phyloP scores from a whole-genome alignment of 2,797 vertebrate genomes.

The Salmo trutta region DNA sequence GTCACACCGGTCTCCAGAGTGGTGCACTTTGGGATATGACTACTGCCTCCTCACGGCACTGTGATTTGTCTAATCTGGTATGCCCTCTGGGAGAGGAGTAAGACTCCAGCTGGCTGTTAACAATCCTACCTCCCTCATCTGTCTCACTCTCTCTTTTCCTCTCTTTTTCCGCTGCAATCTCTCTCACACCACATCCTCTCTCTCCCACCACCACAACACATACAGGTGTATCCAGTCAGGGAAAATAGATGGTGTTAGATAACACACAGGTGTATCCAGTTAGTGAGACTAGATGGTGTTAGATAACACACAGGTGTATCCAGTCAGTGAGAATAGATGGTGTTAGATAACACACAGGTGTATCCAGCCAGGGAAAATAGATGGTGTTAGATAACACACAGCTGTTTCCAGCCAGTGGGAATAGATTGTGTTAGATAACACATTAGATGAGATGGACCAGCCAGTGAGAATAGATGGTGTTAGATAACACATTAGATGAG shows the following conservation, averaged over 20 bases:
- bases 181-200: conserved; percentile 39
- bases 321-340: too few species aligned
- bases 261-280: too few species aligned
- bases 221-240: background rate
- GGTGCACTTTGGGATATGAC: conserved; percentile 61
- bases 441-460: background rate
- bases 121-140: conserved; percentile 31
- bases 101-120: conserved; percentile 57
- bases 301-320: too few species aligned
- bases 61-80: conserved; percentile 61
- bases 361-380: background rate
- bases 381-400: background rate
- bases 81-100: conserved; percentile 54
- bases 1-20: conserved; percentile 50
- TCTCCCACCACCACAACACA: conserved; percentile 35
- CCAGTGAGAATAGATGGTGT: background rate
- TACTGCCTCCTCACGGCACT: conserved; percentile 59
- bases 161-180: background rate
- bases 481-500: background rate
- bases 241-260: too few species aligned
- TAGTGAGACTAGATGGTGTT: too few species aligned
- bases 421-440: background rate
- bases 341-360: background rate
- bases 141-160: conserved; percentile 22
- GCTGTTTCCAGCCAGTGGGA: background rate